phyloP scores from a whole-genome alignment of 2,888 invertebrate genomes.

The Lasioglossum vierecki region DNA sequence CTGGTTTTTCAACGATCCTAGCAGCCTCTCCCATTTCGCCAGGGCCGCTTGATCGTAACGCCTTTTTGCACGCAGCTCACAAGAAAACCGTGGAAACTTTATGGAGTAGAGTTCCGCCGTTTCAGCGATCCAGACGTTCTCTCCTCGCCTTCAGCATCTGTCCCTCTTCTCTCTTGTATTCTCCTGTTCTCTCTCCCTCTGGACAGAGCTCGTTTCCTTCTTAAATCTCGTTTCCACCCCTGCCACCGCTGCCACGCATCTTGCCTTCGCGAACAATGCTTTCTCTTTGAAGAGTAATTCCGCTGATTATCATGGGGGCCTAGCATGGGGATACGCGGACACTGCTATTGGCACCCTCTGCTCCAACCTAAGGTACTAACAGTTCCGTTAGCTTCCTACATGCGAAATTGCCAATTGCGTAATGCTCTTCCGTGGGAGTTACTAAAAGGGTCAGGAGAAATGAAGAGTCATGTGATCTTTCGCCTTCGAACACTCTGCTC shows the following conservation, averaged over 20 bases:
- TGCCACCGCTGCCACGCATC: not conserved
- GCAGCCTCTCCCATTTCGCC: not conserved
- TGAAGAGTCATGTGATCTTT: not conserved
- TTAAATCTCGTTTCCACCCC: not conserved
- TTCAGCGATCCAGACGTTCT: conserved; percentile 11
- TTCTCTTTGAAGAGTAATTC: not conserved
- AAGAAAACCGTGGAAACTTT: conserved; percentile 34
- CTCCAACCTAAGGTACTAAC: not conserved
- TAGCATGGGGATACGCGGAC: not conserved
- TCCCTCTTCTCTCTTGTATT: not conserved
- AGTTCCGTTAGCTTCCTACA: not conserved
- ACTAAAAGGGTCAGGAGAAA: not conserved
- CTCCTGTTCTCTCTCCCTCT: not conserved
- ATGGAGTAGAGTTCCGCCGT: conserved; percentile 41
- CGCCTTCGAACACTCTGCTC: not conserved
- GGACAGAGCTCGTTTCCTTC: not conserved
- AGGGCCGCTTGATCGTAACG: conserved; percentile 27
- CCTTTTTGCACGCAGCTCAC: conserved; percentile 39
- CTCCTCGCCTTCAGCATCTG: not conserved
- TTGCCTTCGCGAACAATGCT: not conserved
- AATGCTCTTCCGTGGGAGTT: not conserved
- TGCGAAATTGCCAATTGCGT: not conserved
- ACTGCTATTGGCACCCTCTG: not conserved
- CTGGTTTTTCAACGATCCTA: conserved; percentile 13
- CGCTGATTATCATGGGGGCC: not conserved